phyloP scores from a whole-genome alignment of 1,140 invertebrate genomes.

The Caerostris extrusa region DNA sequence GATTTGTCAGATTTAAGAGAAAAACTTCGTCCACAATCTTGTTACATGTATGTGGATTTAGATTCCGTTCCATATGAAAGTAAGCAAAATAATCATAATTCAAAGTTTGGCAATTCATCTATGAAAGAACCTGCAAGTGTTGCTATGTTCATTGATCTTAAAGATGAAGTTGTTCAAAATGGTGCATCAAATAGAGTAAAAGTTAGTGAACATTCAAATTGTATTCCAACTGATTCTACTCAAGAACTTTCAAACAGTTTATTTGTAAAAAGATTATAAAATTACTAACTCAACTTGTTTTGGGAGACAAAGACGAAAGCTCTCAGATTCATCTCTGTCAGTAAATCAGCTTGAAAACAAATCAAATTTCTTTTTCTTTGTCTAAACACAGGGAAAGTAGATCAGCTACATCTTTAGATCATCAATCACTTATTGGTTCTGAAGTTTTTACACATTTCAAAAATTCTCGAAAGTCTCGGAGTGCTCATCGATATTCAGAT shows the following conservation, averaged over 20 bases:
- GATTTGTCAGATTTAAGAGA: not conserved
- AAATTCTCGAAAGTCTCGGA: conserved; percentile 48
- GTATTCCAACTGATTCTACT: not conserved
- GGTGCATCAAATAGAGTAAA: not conserved
- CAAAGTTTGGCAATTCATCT: not conserved
- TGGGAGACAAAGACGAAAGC: conserved; percentile 49
- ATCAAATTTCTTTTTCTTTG: conserved; percentile 36
- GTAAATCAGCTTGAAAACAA: not conserved
- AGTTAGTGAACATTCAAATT: too few relatives aligned
- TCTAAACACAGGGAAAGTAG: conserved; percentile 34
- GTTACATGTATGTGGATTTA: conserved; percentile 78
- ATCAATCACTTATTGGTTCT: not conserved
- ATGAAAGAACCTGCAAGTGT: conserved; percentile 42
- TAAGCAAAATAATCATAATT: not conserved
- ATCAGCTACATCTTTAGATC: conserved; percentile 49
- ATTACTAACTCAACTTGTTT: not conserved
- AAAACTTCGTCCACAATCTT: conserved; percentile 69
- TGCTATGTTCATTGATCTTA: conserved; percentile 77
- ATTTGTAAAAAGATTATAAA: conserved; percentile 26
- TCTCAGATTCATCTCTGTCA: conserved; percentile 61
- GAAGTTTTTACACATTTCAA: not conserved
- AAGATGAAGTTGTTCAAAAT: conserved; percentile 6
- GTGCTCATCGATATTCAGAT: conserved; percentile 73
- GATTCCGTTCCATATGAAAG: conserved; percentile 66
- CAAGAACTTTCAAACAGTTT: not conserved